Evolutionary conservation across 2,888 invertebrate species (phyloP).

Genomic region (Sphecodes monilicornis): DNA sequence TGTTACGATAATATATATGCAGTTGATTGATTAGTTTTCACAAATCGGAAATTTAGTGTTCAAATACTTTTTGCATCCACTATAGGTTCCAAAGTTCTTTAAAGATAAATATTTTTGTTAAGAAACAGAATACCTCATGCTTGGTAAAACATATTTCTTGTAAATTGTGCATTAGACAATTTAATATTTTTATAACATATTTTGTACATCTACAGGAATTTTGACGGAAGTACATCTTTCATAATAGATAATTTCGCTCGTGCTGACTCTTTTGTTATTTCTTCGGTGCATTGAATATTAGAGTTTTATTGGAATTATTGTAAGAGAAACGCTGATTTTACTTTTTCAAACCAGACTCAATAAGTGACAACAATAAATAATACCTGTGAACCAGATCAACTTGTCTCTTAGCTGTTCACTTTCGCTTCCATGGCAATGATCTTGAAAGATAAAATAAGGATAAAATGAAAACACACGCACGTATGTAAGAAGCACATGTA

Average conservation of each 20-base stretch:
- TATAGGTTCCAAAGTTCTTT: neutral
- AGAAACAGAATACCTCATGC: neutral
- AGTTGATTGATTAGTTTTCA: neutral
- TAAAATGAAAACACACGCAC: neutral
- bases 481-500: neutral
- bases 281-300: neutral
- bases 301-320: neutral
- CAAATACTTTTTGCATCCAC: neutral
- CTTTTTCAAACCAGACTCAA: neutral
- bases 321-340: neutral
- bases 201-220: neutral
- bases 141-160: neutral
- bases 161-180: neutral
- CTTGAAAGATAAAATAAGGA: neutral
- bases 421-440: constrained; percentile 6
- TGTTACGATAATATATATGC: no score
- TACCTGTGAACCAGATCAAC: neutral
- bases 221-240: neutral
- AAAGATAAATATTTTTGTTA: neutral
- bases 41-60: neutral
- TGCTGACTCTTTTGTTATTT: neutral
- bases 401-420: constrained; percentile 4
- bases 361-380: neutral
- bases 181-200: neutral
- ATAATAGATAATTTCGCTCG: neutral